These are phyloP conservation scores for Calycopis cecrops DNA, from an alignment of 1,140 invertebrate genomes.

Conservation along the genomic window DNA sequence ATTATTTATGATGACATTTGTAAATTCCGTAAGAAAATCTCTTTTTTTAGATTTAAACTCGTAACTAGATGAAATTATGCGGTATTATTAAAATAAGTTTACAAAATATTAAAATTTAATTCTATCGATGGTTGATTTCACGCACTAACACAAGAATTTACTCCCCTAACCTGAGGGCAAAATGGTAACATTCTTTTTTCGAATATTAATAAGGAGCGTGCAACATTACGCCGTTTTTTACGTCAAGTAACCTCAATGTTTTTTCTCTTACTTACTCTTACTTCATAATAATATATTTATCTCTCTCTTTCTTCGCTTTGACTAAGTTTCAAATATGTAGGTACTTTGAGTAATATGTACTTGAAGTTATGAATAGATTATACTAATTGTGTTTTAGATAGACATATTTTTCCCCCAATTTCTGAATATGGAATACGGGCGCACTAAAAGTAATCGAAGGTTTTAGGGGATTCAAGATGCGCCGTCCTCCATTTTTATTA, in stretches of 20 bases:
- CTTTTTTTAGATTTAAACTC: too few relatives aligned
- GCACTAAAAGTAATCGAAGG: too few relatives aligned
- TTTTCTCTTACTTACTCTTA: conserved; percentile 31
- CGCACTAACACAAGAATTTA: conserved; percentile 35
- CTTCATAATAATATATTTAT: conserved; percentile 24
- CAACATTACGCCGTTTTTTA: conserved; percentile 67
- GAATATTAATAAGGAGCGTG: conserved; percentile 69
- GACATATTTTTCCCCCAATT: too few relatives aligned
- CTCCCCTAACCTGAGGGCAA: conserved; percentile 51
- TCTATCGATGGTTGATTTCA: conserved; percentile 23
- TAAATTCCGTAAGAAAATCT: too few relatives aligned
- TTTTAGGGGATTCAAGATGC: too few relatives aligned
- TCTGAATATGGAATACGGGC: too few relatives aligned
- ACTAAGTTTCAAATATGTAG: background rate
- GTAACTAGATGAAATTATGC: background rate
- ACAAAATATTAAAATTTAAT: background rate
- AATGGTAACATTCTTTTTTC: conserved; percentile 68
- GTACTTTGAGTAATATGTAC: too few relatives aligned
- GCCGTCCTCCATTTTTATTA: too few relatives aligned
- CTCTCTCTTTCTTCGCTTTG: conserved; percentile 29
- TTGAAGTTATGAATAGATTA: too few relatives aligned
- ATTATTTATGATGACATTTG: too few relatives aligned
- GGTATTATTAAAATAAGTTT: background rate
- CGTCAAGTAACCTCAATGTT: conserved; percentile 48
- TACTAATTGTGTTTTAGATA: too few relatives aligned